Evolutionary conservation across 1,140 invertebrate genomes (phyloP).

Genomic region (Brachionus rubens): DNA sequence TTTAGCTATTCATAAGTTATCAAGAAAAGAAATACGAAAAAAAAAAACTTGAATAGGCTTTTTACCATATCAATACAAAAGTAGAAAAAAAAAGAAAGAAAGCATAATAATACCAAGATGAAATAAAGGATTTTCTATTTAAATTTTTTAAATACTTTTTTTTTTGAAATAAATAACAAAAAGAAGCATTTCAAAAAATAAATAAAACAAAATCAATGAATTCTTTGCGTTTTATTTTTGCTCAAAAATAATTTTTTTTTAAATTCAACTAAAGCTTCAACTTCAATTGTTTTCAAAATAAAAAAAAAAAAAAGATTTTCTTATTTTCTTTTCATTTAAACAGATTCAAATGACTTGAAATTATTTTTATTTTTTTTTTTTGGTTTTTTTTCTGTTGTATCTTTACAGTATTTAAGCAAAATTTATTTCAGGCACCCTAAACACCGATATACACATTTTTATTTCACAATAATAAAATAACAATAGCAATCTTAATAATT

Average conservation of each 20-base stretch:
- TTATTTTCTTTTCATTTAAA: not conserved
- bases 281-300: constrained; percentile 6
- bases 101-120: not conserved
- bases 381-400: not conserved
- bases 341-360: not conserved
- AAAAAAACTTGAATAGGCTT: not conserved
- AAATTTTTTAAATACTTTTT: not conserved
- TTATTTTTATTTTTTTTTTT: not conserved
- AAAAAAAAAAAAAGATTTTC: not conserved
- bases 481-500: constrained; percentile 41
- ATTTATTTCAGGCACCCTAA: too few species aligned
- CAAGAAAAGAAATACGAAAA: not conserved
- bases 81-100: not conserved
- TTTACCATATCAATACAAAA: not conserved
- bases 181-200: constrained; percentile 34
- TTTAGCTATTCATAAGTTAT: too few species aligned
- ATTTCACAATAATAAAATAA: too few species aligned
- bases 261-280: constrained; percentile 23
- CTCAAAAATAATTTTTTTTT: not conserved
- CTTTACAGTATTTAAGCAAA: too few species aligned
- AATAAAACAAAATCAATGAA: constrained; percentile 39
- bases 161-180: constrained; percentile 6
- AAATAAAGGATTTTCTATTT: not conserved
- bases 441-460: too few species aligned
- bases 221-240: not conserved